Base-by-base conservation (phyloP, 1,140 invertebrate genomes). In the Uloborus diversus region DNA sequence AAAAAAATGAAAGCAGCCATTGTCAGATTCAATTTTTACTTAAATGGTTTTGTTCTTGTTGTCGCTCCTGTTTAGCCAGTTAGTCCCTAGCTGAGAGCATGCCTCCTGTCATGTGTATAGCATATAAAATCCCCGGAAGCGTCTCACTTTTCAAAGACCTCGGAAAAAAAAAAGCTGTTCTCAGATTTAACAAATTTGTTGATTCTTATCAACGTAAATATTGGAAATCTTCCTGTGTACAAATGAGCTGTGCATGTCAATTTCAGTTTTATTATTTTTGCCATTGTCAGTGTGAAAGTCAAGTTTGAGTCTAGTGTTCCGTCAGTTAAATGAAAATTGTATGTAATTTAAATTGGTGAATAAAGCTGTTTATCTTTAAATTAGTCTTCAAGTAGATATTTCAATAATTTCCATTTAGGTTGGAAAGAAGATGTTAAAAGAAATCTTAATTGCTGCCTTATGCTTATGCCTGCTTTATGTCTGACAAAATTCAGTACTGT, bases 301-400 rank as follows among this genome's bases (percentile, higher is more conserved):
- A 79, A 79, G 69, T 68, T 79, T 47, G 76, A 79, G 76, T 79
- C 76, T 79, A 79, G 76, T 79, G 64, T 79, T 80, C 71, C 53
- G 79, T 80, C 61, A 80, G 42, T 69, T 69, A 79, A 20, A 66
- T n/a, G 35, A 53, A 71, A 80, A 80, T 59, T 49, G 79, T 80
- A 80, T 80, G 79, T 80, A 80, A 85, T 85, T 84, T 85, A 83
- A 85, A 83, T 85, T 85, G 84, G 84, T 84, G 84, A 85, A 85
- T 85, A 85, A 85, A 85, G 83, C 82, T 85, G 82, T 85, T 85
- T 85, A 83, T 85, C 84, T 83, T 84, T 85, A 84, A 4, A n/a
- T 62, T 42, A 17, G 17, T 42, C 17, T 17, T 17, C 37, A n/a
- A n/a, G n/a, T n/a, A n/a, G n/a, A n/a, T n/a, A n/a, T n/a, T n/a